phyloP scores from a whole-genome alignment of 2,113 vertebrate species.

The Agapornis roseicollis region DNA sequence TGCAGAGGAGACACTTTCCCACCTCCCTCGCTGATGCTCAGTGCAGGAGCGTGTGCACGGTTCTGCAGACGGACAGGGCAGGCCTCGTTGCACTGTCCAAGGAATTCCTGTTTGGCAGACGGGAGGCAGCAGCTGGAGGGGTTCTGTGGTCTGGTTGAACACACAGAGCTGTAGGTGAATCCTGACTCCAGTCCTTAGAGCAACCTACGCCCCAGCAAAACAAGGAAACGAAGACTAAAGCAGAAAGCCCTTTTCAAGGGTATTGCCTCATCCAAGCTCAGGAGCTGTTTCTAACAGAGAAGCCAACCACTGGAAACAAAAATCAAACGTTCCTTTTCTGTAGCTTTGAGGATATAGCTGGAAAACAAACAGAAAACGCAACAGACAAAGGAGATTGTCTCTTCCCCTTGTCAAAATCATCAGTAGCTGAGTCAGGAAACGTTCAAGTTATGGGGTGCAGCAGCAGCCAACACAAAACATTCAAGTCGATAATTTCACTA shows the following conservation, averaged over 20 bases:
- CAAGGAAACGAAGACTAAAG: conserved; percentile 4
- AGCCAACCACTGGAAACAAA: conserved; percentile 69
- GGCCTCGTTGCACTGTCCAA: not conserved
- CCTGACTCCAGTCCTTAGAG: not conserved
- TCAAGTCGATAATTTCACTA: conserved; percentile 82
- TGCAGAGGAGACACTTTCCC: not conserved
- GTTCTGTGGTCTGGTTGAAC: not conserved
- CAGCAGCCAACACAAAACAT: conserved; percentile 87
- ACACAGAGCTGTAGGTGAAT: conserved; percentile 3
- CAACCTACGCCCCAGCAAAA: not conserved
- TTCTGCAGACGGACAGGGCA: not conserved
- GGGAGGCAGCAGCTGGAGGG: conserved; percentile 13
- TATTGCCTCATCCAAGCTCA: conserved; percentile 40
- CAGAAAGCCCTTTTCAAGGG: conserved; percentile 1
- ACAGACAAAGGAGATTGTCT: conserved; percentile 19
- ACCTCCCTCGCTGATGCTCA: not conserved
- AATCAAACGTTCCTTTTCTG: conserved; percentile 38
- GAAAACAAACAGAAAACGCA: not conserved
- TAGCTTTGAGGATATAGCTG: conserved; percentile 35
- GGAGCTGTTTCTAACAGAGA: conserved; percentile 78
- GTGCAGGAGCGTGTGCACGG: not conserved
- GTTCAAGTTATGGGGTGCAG: conserved; percentile 73
- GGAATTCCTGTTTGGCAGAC: not conserved
- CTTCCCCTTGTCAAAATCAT: conserved; percentile 61
- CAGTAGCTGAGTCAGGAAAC: conserved; percentile 69